Conservation (phyloP, 2,797 vertebrate species). For the Alca torda region DNA sequence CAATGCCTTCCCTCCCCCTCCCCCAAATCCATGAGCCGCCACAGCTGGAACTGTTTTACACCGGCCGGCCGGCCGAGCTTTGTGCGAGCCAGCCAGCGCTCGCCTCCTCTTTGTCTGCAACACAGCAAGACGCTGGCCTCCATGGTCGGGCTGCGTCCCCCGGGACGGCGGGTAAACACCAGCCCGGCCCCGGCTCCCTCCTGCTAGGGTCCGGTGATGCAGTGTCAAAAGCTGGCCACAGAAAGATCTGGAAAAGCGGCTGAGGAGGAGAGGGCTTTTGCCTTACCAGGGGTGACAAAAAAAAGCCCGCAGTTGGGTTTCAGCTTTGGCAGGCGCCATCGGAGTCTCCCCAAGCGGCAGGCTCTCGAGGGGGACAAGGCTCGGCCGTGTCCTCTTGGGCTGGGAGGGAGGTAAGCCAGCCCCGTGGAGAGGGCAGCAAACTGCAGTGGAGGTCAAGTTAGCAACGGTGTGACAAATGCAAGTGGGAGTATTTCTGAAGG, state of each 20-base stretch:
- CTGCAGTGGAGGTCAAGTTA: background rate
- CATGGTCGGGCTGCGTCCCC: conserved; percentile 77
- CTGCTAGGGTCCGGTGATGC: conserved; percentile 70
- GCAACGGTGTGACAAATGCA: background rate
- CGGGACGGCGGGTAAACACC: conserved; percentile 81
- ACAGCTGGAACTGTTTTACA: conserved; percentile 82
- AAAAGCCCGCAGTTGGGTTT: conserved; percentile 54
- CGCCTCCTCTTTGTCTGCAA: conserved; percentile 80
- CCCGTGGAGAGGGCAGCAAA: background rate
- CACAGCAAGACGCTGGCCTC: conserved; percentile 74
- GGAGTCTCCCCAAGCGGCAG: background rate
- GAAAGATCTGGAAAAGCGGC: conserved; percentile 77
- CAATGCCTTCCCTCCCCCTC: conserved; percentile 42
- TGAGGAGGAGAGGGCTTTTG: conserved; percentile 44
- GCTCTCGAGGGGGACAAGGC: background rate
- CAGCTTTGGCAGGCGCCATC: background rate
- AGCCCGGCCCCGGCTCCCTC: conserved; percentile 79
- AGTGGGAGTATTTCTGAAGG: conserved; percentile 24
- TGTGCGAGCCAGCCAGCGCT: conserved; percentile 57
- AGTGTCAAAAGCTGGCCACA: conserved; percentile 74
- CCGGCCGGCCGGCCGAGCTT: conserved; percentile 47
- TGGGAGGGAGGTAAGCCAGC: background rate
- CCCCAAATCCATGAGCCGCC: conserved; percentile 58
- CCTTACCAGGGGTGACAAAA: conserved; percentile 38
- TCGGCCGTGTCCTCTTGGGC: background rate